Conservation (phyloP, 2,797 vertebrate genomes). For the Dicrostonyx torquatus region DNA sequence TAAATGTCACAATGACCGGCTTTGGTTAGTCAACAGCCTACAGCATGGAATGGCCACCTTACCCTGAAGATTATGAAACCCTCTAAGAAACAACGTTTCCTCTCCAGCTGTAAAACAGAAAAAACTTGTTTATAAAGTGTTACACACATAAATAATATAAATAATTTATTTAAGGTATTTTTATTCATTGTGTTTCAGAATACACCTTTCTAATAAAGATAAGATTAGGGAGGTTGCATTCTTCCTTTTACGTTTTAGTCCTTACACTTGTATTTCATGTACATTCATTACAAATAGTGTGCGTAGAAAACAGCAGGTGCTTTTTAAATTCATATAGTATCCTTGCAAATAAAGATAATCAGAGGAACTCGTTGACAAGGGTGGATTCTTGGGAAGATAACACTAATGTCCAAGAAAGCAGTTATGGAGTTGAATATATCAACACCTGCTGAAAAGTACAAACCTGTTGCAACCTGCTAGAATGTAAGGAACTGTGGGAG, state of each 20-base stretch:
- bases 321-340: background rate
- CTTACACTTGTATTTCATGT: background rate
- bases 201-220: background rate
- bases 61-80: background rate
- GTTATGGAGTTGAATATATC: background rate
- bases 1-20: constrained; percentile 7
- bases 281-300: background rate
- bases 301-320: background rate
- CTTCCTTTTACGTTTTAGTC: background rate
- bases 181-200: background rate
- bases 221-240: background rate
- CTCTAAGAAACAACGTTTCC: background rate
- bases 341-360: background rate
- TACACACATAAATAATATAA: background rate
- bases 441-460: background rate
- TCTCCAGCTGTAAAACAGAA: background rate
- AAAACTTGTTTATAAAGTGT: background rate
- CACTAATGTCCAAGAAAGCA: background rate
- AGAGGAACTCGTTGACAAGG: background rate
- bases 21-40: background rate
- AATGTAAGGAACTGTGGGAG: background rate
- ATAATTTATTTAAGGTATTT: background rate
- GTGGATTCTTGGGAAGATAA: background rate
- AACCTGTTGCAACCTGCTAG: background rate
- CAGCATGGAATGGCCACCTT: background rate